Evolutionary conservation across 2,113 vertebrate genomes (phyloP).

Genomic region (Triplophysa dalaica): DNA sequence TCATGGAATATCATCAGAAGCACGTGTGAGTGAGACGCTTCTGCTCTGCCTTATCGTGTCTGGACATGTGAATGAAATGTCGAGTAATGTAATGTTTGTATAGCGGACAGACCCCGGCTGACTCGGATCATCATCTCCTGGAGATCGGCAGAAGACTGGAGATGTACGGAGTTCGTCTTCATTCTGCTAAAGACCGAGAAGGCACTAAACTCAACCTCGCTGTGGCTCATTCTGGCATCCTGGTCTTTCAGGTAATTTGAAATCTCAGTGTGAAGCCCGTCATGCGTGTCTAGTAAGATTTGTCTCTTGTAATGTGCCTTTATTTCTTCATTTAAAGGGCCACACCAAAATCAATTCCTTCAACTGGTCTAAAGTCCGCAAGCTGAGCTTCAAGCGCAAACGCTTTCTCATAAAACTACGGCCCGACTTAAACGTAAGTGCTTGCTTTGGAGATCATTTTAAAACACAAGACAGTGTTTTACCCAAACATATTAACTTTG

Average conservation of each 20-base stretch:
- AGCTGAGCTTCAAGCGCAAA: constrained; percentile 98
- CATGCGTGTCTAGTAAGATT: not conserved
- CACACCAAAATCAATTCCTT: constrained; percentile 97
- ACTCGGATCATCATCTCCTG: constrained; percentile 93
- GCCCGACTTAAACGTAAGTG: constrained; percentile 91
- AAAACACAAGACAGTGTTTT: too few relatives aligned
- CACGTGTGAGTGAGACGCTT: constrained; percentile 83
- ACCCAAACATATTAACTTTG: too few relatives aligned
- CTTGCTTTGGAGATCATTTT: not conserved
- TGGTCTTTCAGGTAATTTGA: constrained; percentile 90
- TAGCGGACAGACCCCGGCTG: constrained; percentile 94
- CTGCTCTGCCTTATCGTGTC: not conserved
- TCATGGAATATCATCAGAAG: constrained; percentile 91
- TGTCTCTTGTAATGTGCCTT: not conserved
- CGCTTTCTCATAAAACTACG: constrained; percentile 96
- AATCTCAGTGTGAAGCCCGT: not conserved
- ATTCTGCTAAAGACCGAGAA: constrained; percentile 95
- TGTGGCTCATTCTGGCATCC: constrained; percentile 92
- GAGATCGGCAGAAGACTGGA: constrained; percentile 93
- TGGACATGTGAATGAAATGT: not conserved
- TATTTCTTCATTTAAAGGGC: constrained; percentile 72
- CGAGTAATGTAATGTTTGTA: not conserved
- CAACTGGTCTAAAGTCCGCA: constrained; percentile 98
- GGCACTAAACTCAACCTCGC: constrained; percentile 91
- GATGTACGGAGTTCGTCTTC: constrained; percentile 94